These are phyloP conservation scores for Tipula confusa DNA, from an alignment of 2,888 invertebrate genomes.

Conservation along the genomic window DNA sequence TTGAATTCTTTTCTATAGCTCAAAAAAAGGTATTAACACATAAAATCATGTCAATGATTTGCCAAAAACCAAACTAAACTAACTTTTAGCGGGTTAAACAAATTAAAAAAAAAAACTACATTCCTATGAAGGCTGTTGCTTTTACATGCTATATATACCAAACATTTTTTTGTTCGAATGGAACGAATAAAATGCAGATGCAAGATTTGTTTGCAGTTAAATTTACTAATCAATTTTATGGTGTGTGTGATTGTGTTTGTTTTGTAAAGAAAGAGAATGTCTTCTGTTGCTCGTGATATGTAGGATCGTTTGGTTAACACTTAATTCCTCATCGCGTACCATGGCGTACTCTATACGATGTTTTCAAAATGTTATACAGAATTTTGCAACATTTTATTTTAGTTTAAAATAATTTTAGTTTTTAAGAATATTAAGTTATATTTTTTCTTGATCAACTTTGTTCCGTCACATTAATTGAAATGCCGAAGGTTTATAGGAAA, in stretches of 20 bases:
- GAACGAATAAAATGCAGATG: background rate
- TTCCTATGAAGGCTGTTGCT: background rate
- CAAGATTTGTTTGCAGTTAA: background rate
- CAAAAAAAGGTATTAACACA: background rate
- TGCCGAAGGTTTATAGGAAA: background rate
- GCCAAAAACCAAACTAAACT: background rate
- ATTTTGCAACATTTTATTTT: background rate
- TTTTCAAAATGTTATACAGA: background rate
- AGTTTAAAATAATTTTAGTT: background rate
- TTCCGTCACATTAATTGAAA: background rate
- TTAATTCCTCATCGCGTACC: background rate
- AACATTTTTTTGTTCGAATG: background rate
- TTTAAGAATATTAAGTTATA: background rate
- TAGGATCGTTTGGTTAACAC: background rate
- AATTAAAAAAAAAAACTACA: background rate
- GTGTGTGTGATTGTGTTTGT: background rate
- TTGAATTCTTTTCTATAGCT: background rate
- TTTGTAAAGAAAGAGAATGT: background rate
- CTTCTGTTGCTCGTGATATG: background rate
- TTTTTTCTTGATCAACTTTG: background rate
- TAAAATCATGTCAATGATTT: background rate
- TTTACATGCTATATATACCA: background rate
- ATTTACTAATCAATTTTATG: background rate
- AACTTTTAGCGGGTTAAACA: background rate
- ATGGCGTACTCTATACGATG: background rate